Conservation (phyloP, 37 sponge, comb jelly and placozoan species). For the Axinella damicornis region DNA sequence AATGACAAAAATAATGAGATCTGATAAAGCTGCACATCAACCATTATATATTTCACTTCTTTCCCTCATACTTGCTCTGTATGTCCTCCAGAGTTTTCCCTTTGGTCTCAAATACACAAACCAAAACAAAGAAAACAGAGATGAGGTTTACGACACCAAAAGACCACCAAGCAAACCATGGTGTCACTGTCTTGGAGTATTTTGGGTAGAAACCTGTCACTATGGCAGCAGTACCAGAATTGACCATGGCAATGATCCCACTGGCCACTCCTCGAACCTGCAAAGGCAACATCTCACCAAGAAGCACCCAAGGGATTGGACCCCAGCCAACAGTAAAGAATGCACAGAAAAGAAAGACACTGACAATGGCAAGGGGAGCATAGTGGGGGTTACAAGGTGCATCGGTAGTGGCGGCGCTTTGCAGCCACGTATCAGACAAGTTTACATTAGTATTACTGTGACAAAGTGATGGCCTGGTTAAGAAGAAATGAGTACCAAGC, state of each 20-base stretch:
- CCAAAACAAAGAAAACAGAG: slow-evolving; percentile 33
- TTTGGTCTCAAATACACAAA: slow-evolving; percentile 67
- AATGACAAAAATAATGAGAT: too few relatives aligned
- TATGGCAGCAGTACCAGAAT: slow-evolving; percentile 66
- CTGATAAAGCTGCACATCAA: too few relatives aligned
- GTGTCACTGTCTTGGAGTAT: slow-evolving; percentile 22
- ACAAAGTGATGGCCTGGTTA: slow-evolving; percentile 33
- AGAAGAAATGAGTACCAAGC: slow-evolving; percentile 34
- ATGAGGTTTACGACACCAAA: slow-evolving; percentile 41
- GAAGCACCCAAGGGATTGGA: slow-evolving; percentile 81
- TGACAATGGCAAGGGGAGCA: slow-evolving; percentile 52
- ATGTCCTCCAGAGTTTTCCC: slow-evolving; percentile 61
- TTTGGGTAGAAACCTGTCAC: slow-evolving; percentile 48
- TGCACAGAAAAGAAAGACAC: slow-evolving; percentile 50
- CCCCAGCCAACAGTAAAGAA: slow-evolving; percentile 77
- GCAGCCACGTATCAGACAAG: neutral
- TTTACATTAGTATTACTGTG: neutral
- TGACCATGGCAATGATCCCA: slow-evolving; percentile 58
- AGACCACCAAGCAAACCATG: slow-evolving; percentile 62
- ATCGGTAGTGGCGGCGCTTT: neutral
- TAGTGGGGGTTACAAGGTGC: neutral
- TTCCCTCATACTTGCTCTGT: slow-evolving; percentile 18
- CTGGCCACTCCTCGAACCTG: slow-evolving; percentile 50
- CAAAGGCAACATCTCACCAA: slow-evolving; percentile 72
- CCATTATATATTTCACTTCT: neutral